Conservation (phyloP, 2,113 vertebrate genomes). For the Heterotilapia buettikoferi region DNA sequence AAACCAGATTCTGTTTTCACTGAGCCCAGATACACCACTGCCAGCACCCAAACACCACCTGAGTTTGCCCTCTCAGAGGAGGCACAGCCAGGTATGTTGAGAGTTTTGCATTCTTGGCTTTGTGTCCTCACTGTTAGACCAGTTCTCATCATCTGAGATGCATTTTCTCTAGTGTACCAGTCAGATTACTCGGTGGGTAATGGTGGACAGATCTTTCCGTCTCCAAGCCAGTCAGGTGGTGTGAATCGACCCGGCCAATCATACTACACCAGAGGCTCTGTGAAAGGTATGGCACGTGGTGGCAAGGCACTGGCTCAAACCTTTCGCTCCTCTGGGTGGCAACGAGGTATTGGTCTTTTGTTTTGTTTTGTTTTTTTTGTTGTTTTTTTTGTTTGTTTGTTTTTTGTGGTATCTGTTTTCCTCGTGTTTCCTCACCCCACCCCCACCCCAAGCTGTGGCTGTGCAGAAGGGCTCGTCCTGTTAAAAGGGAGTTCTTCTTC, state of each 20-base stretch:
- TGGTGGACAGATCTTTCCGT: slow-evolving; percentile 77
- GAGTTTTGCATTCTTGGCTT: rapidly evolving
- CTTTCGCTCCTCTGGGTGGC: slow-evolving; percentile 75
- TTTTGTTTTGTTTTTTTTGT: neutral
- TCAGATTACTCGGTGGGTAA: slow-evolving; percentile 75
- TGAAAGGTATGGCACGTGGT: slow-evolving; percentile 80
- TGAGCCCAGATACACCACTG: slow-evolving; percentile 74
- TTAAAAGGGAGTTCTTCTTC: neutral
- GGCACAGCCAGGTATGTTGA: slow-evolving; percentile 65
- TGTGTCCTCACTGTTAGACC: neutral
- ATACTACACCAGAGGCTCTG: slow-evolving; percentile 75
- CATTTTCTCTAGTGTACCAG: slow-evolving; percentile 66
- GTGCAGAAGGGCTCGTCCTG: neutral
- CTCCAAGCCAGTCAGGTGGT: slow-evolving; percentile 67
- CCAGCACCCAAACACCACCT: slow-evolving; percentile 89
- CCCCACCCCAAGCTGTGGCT: neutral
- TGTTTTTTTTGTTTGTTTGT: neutral
- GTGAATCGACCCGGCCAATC: slow-evolving; percentile 74
- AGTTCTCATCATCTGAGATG: neutral
- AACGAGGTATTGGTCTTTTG: slow-evolving; percentile 74
- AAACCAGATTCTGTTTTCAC: slow-evolving; percentile 73
- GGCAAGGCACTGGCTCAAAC: slow-evolving; percentile 74
- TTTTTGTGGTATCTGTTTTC: neutral
- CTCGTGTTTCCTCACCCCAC: neutral
- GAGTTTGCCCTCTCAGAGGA: slow-evolving; percentile 80